Conservation (phyloP, 2,797 vertebrate species). For the Euthynnus affinis region DNA sequence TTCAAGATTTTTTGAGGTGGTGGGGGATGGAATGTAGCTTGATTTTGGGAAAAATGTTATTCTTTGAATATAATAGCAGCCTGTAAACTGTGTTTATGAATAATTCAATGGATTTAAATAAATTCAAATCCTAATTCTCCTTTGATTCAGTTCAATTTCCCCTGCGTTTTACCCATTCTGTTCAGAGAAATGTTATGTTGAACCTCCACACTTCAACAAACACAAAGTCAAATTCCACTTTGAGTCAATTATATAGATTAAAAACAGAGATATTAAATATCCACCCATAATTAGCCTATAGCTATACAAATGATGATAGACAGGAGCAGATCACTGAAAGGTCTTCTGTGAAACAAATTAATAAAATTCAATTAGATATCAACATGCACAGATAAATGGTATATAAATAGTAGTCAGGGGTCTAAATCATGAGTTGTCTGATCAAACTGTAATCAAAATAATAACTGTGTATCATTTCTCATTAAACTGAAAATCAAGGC, state of each 20-base stretch:
- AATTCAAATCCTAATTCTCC: slow-evolving; percentile 57
- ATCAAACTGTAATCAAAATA: slow-evolving; percentile 19
- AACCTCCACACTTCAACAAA: slow-evolving; percentile 41
- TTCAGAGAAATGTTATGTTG: slow-evolving; percentile 40
- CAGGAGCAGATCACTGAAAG: slow-evolving; percentile 28
- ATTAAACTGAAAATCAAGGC: not conserved
- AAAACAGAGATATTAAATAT: slow-evolving; percentile 31
- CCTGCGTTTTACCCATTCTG: slow-evolving; percentile 21
- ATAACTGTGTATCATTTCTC: slow-evolving; percentile 33
- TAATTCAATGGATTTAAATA: slow-evolving; percentile 61
- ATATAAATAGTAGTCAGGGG: not conserved
- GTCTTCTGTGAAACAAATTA: slow-evolving; percentile 39
- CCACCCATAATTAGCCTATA: slow-evolving; percentile 20
- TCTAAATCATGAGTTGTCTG: slow-evolving; percentile 18
- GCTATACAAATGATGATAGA: slow-evolving; percentile 42
- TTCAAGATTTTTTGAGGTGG: not conserved
- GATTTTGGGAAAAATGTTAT: slow-evolving; percentile 48
- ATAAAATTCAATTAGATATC: slow-evolving; percentile 50
- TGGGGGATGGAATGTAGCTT: not conserved
- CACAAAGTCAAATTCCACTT: slow-evolving; percentile 43
- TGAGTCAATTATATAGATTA: slow-evolving; percentile 38
- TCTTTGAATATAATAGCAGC: slow-evolving; percentile 42
- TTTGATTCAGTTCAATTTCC: slow-evolving; percentile 51
- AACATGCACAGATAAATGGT: slow-evolving; percentile 35
- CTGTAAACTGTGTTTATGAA: slow-evolving; percentile 60